These are phyloP conservation scores for Grammomys surdaster DNA, from an alignment of 2,113 vertebrate species.

Conservation along the genomic window DNA sequence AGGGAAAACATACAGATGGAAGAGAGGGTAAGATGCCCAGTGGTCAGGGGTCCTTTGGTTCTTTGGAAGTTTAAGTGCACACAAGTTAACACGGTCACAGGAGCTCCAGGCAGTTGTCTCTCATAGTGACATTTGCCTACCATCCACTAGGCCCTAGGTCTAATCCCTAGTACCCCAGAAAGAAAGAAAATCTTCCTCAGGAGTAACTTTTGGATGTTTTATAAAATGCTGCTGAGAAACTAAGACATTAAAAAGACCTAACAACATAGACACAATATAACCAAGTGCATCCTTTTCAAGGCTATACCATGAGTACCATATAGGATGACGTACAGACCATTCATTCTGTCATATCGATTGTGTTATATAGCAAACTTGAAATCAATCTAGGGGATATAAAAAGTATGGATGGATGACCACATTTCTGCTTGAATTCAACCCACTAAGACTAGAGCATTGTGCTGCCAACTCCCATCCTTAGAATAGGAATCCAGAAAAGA, in stretches of 20 bases:
- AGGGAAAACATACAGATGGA: no score
- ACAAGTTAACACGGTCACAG: neutral
- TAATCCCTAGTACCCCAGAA: neutral
- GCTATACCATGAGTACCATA: neutral
- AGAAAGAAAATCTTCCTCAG: neutral
- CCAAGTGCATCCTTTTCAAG: neutral
- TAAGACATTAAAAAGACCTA: neutral
- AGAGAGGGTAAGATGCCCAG: accelerated
- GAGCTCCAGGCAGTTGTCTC: accelerated
- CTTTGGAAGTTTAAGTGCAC: accelerated
- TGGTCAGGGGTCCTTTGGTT: accelerated
- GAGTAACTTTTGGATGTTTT: neutral
- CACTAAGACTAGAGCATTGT: neutral
- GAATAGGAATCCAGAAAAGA: neutral
- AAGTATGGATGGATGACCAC: constrained; percentile 77
- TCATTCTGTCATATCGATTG: neutral
- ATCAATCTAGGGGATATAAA: neutral
- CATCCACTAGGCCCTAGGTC: no score
- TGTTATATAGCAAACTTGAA: constrained; percentile 41
- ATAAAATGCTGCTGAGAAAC: neutral
- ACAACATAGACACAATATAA: neutral
- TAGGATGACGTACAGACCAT: neutral
- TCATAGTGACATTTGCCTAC: neutral
- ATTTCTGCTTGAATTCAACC: constrained; percentile 61
- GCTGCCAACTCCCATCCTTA: neutral